A percentile compares a stretch with the other conserved stretches of the same genome.
phyloP scores from a whole-genome alignment of 2,113 vertebrate genomes.

The Origma solitaria region DNA sequence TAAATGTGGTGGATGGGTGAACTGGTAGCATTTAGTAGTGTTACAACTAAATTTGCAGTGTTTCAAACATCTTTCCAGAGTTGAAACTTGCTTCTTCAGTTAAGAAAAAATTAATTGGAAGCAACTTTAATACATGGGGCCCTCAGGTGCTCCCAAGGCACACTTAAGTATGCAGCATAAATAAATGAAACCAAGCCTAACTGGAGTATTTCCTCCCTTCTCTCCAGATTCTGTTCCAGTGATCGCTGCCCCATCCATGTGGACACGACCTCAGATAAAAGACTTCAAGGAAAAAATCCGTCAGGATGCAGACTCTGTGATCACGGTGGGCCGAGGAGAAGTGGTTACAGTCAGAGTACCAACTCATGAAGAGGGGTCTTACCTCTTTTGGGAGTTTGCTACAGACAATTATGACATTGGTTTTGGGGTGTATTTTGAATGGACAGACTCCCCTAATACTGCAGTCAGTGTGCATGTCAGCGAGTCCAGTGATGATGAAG shows the following conservation, averaged over 20 bases:
- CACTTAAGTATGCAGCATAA: not conserved
- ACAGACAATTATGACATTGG: conserved; percentile 99
- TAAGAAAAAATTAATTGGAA: not conserved
- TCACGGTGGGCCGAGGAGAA: conserved; percentile 96
- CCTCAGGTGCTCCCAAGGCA: not conserved
- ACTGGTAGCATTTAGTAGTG: not conserved
- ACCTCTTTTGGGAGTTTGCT: conserved; percentile 99
- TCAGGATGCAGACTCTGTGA: conserved; percentile 96
- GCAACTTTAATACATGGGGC: not conserved
- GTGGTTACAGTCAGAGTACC: conserved; percentile 97
- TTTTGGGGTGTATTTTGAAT: conserved; percentile 99
- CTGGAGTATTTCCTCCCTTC: not conserved
- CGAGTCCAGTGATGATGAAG: conserved; percentile 97
- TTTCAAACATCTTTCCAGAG: not conserved
- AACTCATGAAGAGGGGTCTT: conserved; percentile 95
- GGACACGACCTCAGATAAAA: conserved; percentile 97
- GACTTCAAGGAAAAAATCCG: conserved; percentile 99
- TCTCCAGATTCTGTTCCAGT: conserved; percentile 84
- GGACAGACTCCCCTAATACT: conserved; percentile 93
- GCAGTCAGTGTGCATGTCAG: conserved; percentile 97
- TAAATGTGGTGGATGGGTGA: not conserved
- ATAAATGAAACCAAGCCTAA: not conserved
- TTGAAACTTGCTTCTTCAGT: not conserved
- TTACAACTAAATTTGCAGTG: not conserved
- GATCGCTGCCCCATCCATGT: conserved; percentile 97